Evolutionary conservation across 2,888 invertebrate genomes (phyloP).

Genomic region (Tortricodes alternella): DNA sequence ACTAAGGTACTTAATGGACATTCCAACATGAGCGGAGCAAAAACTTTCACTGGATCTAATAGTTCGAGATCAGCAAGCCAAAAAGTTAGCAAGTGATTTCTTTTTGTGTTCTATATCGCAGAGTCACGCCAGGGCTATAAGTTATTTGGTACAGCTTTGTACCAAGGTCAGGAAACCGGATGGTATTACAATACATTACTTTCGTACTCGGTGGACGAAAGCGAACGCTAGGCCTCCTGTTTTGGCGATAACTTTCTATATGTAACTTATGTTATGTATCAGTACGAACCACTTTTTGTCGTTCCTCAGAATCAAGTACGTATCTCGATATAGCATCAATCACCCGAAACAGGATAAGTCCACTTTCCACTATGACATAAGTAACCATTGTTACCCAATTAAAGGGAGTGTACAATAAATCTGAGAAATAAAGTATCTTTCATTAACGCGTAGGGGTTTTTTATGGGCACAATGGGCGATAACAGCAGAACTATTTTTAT

Average conservation of each 20-base stretch:
- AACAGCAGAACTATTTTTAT: conserved; percentile 11
- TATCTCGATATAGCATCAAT: conserved; percentile 70
- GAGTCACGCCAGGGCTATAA: conserved; percentile 56
- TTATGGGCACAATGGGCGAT: conserved; percentile 35
- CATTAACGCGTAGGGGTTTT: conserved; percentile 65
- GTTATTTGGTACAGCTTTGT: conserved; percentile 51
- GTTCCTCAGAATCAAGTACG: conserved; percentile 62
- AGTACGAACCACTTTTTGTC: conserved; percentile 71
- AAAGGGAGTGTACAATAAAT: conserved; percentile 45
- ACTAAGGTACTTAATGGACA: conserved; percentile 36
- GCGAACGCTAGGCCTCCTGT: conserved; percentile 68
- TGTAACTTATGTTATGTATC: conserved; percentile 35
- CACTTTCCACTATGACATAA: conserved; percentile 74
- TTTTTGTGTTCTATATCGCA: conserved; percentile 61
- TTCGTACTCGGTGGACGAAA: conserved; percentile 73
- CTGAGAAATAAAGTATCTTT: conserved; percentile 58
- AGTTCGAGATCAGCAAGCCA: conserved; percentile 53
- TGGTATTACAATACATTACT: conserved; percentile 66
- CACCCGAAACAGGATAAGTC: conserved; percentile 64
- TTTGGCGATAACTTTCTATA: conserved; percentile 76
- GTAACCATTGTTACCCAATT: conserved; percentile 53
- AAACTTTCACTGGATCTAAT: conserved; percentile 71
- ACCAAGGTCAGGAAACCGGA: conserved; percentile 74
- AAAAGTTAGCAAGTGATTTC: conserved; percentile 65
- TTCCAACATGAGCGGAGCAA: conserved; percentile 41